Percentiles rank a stretch among this genome's conserved stretches.
Conservation (phyloP, 2,113 vertebrate species). For the Microcebus lehilahytsara region DNA sequence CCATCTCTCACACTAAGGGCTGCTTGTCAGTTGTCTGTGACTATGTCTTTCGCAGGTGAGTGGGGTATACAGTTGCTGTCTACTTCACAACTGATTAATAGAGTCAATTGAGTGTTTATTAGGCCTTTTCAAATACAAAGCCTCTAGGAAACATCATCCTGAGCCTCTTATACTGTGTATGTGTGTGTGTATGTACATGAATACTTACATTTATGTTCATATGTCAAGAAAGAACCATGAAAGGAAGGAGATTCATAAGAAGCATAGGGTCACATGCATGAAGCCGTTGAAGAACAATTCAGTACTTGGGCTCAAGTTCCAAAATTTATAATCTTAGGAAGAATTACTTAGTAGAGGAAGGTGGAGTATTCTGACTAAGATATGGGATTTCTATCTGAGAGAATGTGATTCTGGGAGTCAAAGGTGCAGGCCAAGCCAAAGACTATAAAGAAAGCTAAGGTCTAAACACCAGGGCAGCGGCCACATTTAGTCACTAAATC, state of each 20-base stretch:
- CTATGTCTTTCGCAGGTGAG: background rate
- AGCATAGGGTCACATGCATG: background rate
- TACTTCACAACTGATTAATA: conserved; percentile 4
- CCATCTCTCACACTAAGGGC: background rate
- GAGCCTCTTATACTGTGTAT: background rate
- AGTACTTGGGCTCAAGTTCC: background rate
- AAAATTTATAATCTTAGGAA: background rate
- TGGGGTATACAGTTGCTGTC: background rate
- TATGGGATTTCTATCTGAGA: background rate
- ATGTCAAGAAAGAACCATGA: background rate
- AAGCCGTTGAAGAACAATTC: background rate
- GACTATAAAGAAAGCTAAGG: background rate
- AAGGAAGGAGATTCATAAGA: background rate
- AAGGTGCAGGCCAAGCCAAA: background rate
- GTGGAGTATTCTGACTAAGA: background rate
- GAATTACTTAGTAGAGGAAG: background rate
- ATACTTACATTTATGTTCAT: background rate
- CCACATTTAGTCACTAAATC: background rate
- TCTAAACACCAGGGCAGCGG: background rate
- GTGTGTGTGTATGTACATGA: background rate
- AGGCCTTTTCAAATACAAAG: background rate
- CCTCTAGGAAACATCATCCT: background rate
- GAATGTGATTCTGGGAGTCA: background rate
- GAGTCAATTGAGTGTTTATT: background rate
- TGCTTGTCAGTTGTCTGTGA: background rate